Evolutionary conservation across 1,140 invertebrate species (phyloP).

Genomic region (Bilobella aurantiaca): DNA sequence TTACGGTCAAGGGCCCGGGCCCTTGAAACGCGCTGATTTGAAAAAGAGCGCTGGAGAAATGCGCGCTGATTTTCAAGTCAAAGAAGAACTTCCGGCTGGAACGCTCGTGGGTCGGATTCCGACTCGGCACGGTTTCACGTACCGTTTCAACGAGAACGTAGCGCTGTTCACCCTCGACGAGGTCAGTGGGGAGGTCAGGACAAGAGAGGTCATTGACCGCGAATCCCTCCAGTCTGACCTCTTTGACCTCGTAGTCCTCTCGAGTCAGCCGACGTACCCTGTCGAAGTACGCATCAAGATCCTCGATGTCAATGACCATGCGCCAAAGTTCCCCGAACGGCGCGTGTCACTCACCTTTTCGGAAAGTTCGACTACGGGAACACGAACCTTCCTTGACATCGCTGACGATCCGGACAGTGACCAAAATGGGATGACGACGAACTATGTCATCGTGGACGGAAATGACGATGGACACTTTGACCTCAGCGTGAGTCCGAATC

Average conservation of each 20-base stretch:
- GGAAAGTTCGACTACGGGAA: slow-evolving; percentile 77
- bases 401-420: slow-evolving; percentile 75
- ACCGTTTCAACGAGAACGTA: slow-evolving; percentile 80
- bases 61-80: slow-evolving; percentile 68
- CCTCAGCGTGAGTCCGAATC: slow-evolving; percentile 73
- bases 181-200: slow-evolving; percentile 68
- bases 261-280: slow-evolving; percentile 83
- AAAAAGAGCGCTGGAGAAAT: slow-evolving; percentile 59
- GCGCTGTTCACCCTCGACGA: slow-evolving; percentile 69
- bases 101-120: slow-evolving; percentile 74
- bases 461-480: slow-evolving; percentile 79
- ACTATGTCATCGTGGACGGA: slow-evolving; percentile 76
- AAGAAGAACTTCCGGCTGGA: slow-evolving; percentile 68
- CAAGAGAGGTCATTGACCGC: slow-evolving; percentile 66
- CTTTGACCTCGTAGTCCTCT: slow-evolving; percentile 78
- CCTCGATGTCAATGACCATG: slow-evolving; percentile 78
- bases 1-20: not conserved
- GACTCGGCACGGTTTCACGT: slow-evolving; percentile 72
- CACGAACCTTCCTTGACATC: slow-evolving; percentile 71
- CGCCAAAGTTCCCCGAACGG: slow-evolving; percentile 77
- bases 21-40: not conserved
- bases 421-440: slow-evolving; percentile 71
- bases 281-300: slow-evolving; percentile 80
- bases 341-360: slow-evolving; percentile 75
- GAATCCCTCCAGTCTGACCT: slow-evolving; percentile 63